phyloP scores from a whole-genome alignment of 2,113 vertebrate genomes.

The Nibea coibor region DNA sequence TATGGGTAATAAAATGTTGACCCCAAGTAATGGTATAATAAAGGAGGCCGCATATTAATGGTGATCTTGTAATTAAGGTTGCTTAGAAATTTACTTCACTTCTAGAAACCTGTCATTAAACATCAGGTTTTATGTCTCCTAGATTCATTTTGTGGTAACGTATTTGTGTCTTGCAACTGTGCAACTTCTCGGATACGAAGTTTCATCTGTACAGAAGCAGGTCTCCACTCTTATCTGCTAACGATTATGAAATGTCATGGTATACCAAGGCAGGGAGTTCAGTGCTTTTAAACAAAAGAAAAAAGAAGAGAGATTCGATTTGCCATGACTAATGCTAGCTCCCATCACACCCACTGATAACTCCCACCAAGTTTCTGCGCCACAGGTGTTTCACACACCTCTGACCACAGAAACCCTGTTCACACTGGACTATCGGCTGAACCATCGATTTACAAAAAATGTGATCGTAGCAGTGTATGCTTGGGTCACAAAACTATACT shows the following conservation, averaged over 20 bases:
- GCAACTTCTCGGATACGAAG: slow-evolving; percentile 19
- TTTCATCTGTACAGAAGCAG: slow-evolving; percentile 24
- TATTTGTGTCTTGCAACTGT: slow-evolving; percentile 26
- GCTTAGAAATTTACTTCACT: neutral
- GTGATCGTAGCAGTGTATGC: neutral
- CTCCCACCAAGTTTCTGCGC: slow-evolving; percentile 18
- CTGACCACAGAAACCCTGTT: neutral
- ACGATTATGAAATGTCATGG: slow-evolving; percentile 49
- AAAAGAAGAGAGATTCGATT: slow-evolving; percentile 33
- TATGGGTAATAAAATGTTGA: neutral
- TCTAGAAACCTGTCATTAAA: slow-evolving; percentile 6
- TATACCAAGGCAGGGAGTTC: slow-evolving; percentile 16
- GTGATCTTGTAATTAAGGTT: neutral
- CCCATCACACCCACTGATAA: slow-evolving; percentile 35
- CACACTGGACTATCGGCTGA: neutral
- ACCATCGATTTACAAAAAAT: slow-evolving; percentile 5
- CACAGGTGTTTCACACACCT: slow-evolving; percentile 31
- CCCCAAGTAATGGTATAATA: neutral
- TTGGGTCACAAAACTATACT: neutral
- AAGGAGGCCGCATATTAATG: no score
- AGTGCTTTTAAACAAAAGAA: slow-evolving; percentile 19
- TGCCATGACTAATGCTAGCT: slow-evolving; percentile 26
- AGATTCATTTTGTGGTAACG: slow-evolving; percentile 19
- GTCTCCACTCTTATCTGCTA: slow-evolving; percentile 1
- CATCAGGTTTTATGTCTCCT: slow-evolving; percentile 24